phyloP scores from a whole-genome alignment of 2,113 vertebrate genomes.

The Coptodon bakossiorum region DNA sequence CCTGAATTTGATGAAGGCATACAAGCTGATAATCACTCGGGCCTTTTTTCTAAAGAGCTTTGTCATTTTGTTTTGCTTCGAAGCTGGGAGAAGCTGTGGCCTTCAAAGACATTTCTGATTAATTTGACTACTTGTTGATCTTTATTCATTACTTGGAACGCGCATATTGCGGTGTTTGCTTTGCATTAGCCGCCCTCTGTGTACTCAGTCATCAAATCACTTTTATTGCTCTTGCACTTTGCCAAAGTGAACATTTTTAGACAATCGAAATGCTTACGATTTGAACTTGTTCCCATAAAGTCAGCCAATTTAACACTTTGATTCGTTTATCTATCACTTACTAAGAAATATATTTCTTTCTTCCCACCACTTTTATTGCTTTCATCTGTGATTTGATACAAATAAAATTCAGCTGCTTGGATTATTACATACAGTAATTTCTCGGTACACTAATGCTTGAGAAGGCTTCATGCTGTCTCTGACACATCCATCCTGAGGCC shows the following conservation, averaged over 20 bases:
- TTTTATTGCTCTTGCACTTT: neutral
- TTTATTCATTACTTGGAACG: neutral
- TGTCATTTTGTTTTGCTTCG: conserved; percentile 18
- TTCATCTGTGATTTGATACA: neutral
- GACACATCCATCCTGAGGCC: neutral
- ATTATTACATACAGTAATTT: neutral
- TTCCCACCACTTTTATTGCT: neutral
- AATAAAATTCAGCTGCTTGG: neutral
- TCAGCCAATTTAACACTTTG: neutral
- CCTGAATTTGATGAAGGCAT: neutral
- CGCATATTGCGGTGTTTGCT: neutral
- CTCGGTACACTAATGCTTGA: neutral
- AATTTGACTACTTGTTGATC: conserved; percentile 12
- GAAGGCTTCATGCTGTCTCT: neutral
- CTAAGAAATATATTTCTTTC: neutral
- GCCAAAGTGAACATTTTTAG: neutral
- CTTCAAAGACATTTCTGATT: conserved; percentile 8
- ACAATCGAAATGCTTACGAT: neutral
- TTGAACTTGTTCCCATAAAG: neutral
- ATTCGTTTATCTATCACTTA: neutral
- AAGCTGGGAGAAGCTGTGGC: neutral
- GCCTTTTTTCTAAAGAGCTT: neutral
- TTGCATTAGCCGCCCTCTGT: conserved; percentile 11
- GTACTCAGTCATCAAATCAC: neutral
- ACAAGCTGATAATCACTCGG: conserved; percentile 19